phyloP scores from a whole-genome alignment of 2,797 vertebrate species.

The Halcyon leucocephala region DNA sequence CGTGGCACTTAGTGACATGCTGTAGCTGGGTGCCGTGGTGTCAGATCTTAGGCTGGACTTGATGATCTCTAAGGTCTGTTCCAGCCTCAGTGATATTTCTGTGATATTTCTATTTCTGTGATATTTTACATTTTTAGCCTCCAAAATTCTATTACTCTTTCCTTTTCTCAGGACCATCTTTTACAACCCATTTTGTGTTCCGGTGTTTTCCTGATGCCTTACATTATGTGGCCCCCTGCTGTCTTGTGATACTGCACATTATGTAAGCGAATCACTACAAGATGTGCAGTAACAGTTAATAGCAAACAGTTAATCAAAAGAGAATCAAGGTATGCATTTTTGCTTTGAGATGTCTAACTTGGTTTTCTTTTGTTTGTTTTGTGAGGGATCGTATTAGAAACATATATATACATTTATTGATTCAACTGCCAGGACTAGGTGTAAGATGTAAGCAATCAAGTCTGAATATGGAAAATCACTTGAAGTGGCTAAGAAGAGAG shows the following conservation, averaged over 20 bases:
- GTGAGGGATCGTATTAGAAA: neutral
- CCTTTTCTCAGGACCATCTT: neutral
- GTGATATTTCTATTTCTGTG: no score
- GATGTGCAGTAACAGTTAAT: neutral
- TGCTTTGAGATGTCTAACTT: neutral
- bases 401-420: neutral
- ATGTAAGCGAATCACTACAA: neutral
- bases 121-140: neutral
- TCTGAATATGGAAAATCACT: neutral
- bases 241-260: neutral
- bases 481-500: neutral
- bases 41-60: no score
- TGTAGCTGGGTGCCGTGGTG: no score
- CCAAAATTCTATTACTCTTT: neutral
- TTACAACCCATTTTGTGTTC: neutral
- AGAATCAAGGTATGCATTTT: neutral
- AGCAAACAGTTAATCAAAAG: neutral
- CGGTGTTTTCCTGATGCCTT: neutral
- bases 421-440: neutral
- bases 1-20: no score
- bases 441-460: neutral
- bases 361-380: neutral
- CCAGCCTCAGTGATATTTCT: no score
- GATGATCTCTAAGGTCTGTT: no score
- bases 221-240: conserved; percentile 52